Evolutionary conservation across 2,888 invertebrate genomes (phyloP).

Genomic region (Operophtera brumata): DNA sequence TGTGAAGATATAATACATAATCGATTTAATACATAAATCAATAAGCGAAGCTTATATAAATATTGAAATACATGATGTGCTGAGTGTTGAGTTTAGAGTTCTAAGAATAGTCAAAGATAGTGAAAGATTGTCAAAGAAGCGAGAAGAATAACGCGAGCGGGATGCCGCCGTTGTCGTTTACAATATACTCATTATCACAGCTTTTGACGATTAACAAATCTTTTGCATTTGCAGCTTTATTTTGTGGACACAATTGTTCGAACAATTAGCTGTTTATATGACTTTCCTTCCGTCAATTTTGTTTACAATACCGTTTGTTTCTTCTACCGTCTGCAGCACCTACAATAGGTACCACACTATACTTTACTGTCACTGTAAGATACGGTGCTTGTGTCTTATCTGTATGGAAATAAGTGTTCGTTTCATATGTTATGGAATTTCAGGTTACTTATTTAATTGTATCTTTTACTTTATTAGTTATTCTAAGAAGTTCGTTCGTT

Average conservation of each 20-base stretch:
- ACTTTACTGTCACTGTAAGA: constrained; percentile 16
- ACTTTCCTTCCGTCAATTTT: constrained; percentile 34
- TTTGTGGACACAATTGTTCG: constrained; percentile 72
- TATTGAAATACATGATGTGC: constrained; percentile 76
- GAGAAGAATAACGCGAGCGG: constrained; percentile 61
- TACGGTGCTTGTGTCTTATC: constrained; percentile 18
- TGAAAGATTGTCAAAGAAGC: constrained; percentile 54
- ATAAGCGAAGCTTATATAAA: constrained; percentile 34
- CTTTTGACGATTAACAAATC: constrained; percentile 81
- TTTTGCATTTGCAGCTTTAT: constrained; percentile 79
- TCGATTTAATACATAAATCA: constrained; percentile 21
- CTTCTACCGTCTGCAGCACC: background rate
- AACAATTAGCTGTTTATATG: constrained; percentile 61
- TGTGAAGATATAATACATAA: constrained; percentile 49
- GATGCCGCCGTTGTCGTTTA: constrained; percentile 56
- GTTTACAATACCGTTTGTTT: constrained; percentile 3
- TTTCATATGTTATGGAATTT: background rate
- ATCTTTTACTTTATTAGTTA: background rate
- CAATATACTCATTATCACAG: constrained; percentile 77
- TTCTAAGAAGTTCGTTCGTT: constrained; percentile 5
- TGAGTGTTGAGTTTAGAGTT: constrained; percentile 51
- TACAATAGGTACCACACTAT: background rate
- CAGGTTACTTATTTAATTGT: background rate
- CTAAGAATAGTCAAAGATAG: constrained; percentile 47
- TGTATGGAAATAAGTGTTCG: background rate